Evolutionary conservation across 2,113 vertebrate species (phyloP).

Genomic region (Clarias magur): DNA sequence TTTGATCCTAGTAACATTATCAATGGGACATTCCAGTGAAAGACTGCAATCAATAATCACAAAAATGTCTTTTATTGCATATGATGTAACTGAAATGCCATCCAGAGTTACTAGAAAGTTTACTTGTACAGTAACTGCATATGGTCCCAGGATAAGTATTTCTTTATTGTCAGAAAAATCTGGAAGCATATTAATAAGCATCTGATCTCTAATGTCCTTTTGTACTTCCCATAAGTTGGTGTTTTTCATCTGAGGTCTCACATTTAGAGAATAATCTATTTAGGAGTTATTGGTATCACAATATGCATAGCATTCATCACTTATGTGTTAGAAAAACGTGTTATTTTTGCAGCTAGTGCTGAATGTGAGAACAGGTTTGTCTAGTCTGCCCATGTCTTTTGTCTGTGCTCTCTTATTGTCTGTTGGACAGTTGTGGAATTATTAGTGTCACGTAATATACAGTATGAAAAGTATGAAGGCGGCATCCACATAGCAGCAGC

Average conservation of each 20-base stretch:
- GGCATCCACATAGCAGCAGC: background rate
- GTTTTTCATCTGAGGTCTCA: background rate
- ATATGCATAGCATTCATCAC: background rate
- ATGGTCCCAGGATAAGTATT: background rate
- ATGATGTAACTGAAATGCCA: background rate
- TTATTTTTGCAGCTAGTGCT: background rate
- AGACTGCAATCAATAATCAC: background rate
- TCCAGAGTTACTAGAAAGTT: background rate
- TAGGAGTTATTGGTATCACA: background rate
- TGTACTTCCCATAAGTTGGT: background rate
- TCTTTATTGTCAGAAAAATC: background rate
- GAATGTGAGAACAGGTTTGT: background rate
- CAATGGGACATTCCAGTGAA: background rate
- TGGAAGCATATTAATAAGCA: background rate
- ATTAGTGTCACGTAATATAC: slow-evolving; percentile 24
- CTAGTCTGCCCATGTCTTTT: background rate
- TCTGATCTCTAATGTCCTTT: background rate
- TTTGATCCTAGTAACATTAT: background rate
- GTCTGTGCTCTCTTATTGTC: slow-evolving; percentile 10
- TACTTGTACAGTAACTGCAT: background rate
- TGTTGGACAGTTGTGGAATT: slow-evolving; percentile 9
- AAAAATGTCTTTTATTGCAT: background rate
- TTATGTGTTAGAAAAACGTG: background rate
- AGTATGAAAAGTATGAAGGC: slow-evolving; percentile 19
- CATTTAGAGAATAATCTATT: background rate